phyloP scores from a whole-genome alignment of 2,113 vertebrate species.

The Bubo scandiacus region DNA sequence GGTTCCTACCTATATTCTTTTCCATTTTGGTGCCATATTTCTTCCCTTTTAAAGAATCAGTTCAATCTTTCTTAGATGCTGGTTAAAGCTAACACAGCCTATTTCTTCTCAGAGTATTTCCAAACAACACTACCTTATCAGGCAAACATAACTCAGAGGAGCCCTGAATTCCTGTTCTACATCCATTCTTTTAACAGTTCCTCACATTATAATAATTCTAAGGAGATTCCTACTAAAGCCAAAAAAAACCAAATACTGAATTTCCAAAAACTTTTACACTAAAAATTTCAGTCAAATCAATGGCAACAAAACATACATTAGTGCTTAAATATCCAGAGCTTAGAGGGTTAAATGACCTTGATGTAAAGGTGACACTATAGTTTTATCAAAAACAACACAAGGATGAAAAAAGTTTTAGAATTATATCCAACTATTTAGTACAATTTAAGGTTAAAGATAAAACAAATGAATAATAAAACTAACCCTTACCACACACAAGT shows the following conservation, averaged over 20 bases:
- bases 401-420: neutral
- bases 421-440: neutral
- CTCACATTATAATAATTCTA: neutral
- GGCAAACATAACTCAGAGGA: neutral
- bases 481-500: neutral
- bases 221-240: neutral
- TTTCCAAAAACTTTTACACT: neutral
- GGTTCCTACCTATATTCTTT: neutral
- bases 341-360: neutral
- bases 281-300: neutral
- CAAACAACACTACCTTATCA: neutral
- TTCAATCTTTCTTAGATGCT: neutral
- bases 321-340: neutral
- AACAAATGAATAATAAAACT: neutral
- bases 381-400: neutral
- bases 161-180: neutral
- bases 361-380: neutral
- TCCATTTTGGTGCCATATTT: neutral
- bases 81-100: neutral
- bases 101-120: neutral
- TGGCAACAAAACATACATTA: neutral
- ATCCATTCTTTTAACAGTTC: neutral
- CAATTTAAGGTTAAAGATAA: slow-evolving; percentile 44
- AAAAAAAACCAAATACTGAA: neutral
- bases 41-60: neutral